Conservation (phyloP, 2,113 vertebrate species). For the Raja brachyura region DNA sequence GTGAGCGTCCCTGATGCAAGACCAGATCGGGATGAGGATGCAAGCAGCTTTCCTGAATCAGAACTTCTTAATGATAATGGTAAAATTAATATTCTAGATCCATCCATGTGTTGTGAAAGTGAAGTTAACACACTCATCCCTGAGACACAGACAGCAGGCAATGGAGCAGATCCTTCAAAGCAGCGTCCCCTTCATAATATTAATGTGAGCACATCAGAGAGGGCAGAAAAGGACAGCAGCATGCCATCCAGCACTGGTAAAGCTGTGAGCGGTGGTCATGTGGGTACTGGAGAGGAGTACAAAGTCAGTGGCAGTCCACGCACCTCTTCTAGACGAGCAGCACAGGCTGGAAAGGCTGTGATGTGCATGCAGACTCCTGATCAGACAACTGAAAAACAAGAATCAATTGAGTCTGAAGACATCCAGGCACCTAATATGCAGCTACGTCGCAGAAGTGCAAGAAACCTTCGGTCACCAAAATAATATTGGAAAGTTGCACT, state of each 20-base stretch:
- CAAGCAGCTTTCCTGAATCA: not conserved
- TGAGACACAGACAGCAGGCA: not conserved
- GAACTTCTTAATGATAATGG: not conserved
- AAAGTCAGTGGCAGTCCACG: not conserved
- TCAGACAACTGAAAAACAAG: not conserved
- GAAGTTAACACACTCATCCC: not conserved
- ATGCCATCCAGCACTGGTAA: not conserved
- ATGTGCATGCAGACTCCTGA: not conserved
- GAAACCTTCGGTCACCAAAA: constrained; percentile 21
- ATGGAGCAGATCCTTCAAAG: not conserved
- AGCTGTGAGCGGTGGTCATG: not conserved
- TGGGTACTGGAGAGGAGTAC: not conserved
- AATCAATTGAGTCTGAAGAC: not conserved
- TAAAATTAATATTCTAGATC: not conserved
- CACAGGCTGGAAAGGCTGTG: not conserved
- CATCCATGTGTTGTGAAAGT: not conserved
- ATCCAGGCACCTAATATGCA: not conserved
- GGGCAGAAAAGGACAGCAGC: not conserved
- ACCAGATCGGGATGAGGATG: not conserved
- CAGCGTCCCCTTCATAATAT: not conserved
- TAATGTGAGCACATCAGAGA: not conserved
- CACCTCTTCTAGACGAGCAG: constrained; percentile 31
- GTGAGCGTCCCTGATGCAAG: not conserved
- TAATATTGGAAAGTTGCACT: not conserved
- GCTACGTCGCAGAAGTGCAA: constrained; percentile 28